Conservation (phyloP, 2,888 invertebrate species). For the Sarcophaga variegata region DNA sequence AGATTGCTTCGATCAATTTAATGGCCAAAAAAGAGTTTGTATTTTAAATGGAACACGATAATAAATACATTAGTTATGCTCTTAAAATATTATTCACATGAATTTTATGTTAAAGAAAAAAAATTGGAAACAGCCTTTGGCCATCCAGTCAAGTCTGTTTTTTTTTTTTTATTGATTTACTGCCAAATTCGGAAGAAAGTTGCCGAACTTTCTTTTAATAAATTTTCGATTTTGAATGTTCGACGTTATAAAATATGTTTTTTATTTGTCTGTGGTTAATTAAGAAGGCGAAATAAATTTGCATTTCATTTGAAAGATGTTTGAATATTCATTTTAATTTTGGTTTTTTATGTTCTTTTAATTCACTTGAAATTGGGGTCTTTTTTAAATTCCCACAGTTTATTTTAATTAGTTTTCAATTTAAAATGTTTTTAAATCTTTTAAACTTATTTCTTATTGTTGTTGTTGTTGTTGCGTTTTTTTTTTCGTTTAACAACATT, state of each 20-base stretch:
- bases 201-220: not conserved
- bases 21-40: not conserved
- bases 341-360: not conserved
- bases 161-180: not conserved
- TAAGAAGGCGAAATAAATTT: not conserved
- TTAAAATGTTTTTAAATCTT: not conserved
- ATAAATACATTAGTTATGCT: no score
- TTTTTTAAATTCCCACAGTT: conserved; percentile 43
- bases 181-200: not conserved
- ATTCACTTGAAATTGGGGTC: not conserved
- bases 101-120: not conserved
- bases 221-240: not conserved
- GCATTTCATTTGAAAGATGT: not conserved
- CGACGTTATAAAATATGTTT: no score
- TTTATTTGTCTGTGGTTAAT: not conserved
- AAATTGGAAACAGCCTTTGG: not conserved
- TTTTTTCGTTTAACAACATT: not conserved
- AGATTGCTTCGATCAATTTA: conserved; percentile 1
- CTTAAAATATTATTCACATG: not conserved
- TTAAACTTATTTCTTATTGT: conserved; percentile 11
- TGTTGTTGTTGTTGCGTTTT: not conserved
- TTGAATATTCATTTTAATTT: not conserved
- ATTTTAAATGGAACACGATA: no score
- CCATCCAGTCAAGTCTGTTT: not conserved
- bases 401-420: conserved; percentile 36